Conservation (phyloP, 2,797 vertebrate genomes). For the Lophius americanus region DNA sequence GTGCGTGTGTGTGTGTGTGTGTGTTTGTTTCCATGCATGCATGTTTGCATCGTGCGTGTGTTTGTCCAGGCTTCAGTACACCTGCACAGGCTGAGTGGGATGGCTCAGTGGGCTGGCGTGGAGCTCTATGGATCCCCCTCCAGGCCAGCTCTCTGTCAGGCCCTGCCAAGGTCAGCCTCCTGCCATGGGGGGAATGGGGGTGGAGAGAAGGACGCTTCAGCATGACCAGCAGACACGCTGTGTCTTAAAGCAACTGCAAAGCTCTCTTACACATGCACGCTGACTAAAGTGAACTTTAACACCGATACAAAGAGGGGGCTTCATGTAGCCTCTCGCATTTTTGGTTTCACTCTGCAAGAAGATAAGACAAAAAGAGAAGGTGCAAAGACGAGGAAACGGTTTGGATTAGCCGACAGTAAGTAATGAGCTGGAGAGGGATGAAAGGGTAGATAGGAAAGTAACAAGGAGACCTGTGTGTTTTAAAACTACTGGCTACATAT, state of each 20-base stretch:
- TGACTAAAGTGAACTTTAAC: constrained; percentile 58
- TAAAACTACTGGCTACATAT: constrained; percentile 55
- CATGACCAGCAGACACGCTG: constrained; percentile 78
- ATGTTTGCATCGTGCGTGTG: constrained; percentile 45
- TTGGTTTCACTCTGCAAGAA: constrained; percentile 19
- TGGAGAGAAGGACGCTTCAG: constrained; percentile 60
- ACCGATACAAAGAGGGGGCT: constrained; percentile 34
- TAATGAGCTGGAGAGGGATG: constrained; percentile 54
- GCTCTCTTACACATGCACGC: constrained; percentile 33
- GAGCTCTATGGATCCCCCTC: constrained; percentile 77
- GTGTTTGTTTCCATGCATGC: constrained; percentile 51
- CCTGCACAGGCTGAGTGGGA: constrained; percentile 82
- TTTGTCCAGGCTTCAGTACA: constrained; percentile 80
- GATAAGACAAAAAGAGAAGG: constrained; percentile 27
- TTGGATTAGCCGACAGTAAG: constrained; percentile 51
- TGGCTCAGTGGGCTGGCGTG: constrained; percentile 76
- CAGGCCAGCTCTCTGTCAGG: constrained; percentile 81
- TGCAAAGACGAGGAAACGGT: constrained; percentile 42
- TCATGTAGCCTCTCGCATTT: constrained; percentile 4
- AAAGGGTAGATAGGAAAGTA: constrained; percentile 69
- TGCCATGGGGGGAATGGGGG: constrained; percentile 53
- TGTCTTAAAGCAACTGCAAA: constrained; percentile 86
- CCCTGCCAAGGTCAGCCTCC: constrained; percentile 84
- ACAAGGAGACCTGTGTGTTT: constrained; percentile 74
- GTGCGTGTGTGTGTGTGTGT: constrained; percentile 55